phyloP scores from a whole-genome alignment of 2,113 vertebrate genomes.

The Neogobius melanostomus region DNA sequence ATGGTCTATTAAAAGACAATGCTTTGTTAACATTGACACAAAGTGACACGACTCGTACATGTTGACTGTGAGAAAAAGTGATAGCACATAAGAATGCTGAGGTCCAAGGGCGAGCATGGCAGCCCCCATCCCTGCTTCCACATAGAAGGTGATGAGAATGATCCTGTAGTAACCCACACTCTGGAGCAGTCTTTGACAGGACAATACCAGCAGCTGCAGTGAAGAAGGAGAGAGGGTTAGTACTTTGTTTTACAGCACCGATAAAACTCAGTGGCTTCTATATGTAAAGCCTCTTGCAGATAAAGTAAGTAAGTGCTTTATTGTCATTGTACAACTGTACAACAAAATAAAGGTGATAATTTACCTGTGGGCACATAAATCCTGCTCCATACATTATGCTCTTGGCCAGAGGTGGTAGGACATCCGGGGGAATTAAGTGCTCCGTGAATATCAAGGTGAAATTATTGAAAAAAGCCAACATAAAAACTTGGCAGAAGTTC shows the following conservation, averaged over 20 bases:
- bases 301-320: too few species aligned
- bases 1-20: too few species aligned
- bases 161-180: slow-evolving; percentile 85
- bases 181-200: slow-evolving; percentile 77
- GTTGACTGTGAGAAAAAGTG: slow-evolving; percentile 82
- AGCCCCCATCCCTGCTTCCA: slow-evolving; percentile 78
- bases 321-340: neutral
- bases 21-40: neutral
- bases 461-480: slow-evolving; percentile 86
- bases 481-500: slow-evolving; percentile 93
- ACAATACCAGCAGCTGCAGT: slow-evolving; percentile 84
- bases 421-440: slow-evolving; percentile 83
- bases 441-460: slow-evolving; percentile 91
- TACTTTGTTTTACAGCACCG: neutral
- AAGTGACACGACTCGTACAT: slow-evolving; percentile 69
- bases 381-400: slow-evolving; percentile 88
- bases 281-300: too few species aligned
- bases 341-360: neutral
- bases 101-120: slow-evolving; percentile 82
- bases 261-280: too few species aligned
- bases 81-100: slow-evolving; percentile 80
- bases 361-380: slow-evolving; percentile 91
- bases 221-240: neutral
- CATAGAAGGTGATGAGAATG: slow-evolving; percentile 85
- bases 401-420: slow-evolving; percentile 79